Base-by-base conservation (phyloP, 2,113 vertebrate species). In the Coregonus clupeaformis region DNA sequence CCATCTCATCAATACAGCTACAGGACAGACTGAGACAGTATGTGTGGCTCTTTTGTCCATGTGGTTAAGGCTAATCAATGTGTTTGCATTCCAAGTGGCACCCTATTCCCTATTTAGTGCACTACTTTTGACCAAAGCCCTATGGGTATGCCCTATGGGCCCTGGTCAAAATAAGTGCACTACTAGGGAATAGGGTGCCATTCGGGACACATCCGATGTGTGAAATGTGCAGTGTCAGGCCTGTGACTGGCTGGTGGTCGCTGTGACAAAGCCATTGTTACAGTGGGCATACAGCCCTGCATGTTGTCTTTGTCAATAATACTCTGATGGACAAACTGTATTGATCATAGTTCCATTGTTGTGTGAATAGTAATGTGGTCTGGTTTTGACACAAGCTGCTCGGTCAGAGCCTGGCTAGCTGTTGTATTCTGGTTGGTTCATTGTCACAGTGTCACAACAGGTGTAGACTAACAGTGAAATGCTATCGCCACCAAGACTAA, bases 281-380 rank as follows among this genome's bases (percentile, higher is more conserved):
- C 16, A 13, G 14, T 30, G 5, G 18, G 25, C 60, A 18, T 11
- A 42, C 36, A 42, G 2, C 36, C 7, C 36, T 42, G 36, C 36
- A 11, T 42, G 57, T 20, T 32, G 55, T 7, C 27, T 72, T 22
- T 20, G 18, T 59, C 29, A 24, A 24, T 13, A 42, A 20, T 68
- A 24, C 67, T 45, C n/a, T 68, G 36, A n/a, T 45, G 36, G 67
- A 12, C 67, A 68, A 68, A 68, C 67, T 24, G 9, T 47, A 68
- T 68, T 68, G 36, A 68, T 47, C 42, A 30, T 47, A 29, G 62
- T 14, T 36, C 36, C 36, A 68, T 7, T 64, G 29, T 45, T 47
- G 36, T 45, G 36, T 47, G 36, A 32, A 47, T 68, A 68, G 20
- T 45, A 45, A 68, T 68, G 32, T 47, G 36, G 36, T 18, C 36